Conservation (phyloP, 1,140 invertebrate genomes). For the Musca domestica region DNA sequence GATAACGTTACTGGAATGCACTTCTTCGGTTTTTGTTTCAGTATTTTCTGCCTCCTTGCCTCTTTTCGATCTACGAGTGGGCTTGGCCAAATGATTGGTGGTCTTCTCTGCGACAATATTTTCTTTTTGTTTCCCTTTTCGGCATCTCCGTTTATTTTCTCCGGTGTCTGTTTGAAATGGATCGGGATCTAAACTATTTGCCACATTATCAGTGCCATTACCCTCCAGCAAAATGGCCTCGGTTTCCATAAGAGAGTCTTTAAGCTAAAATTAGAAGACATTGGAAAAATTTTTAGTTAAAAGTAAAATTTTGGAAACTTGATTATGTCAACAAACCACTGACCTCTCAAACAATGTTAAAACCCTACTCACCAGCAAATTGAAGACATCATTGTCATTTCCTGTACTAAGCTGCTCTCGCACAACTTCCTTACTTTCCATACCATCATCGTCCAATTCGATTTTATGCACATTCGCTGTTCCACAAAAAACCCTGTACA, state of each 20-base stretch:
- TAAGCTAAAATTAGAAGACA: not conserved
- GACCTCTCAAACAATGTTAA: no score
- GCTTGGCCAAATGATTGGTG: not conserved
- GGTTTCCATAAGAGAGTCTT: conserved; percentile 19
- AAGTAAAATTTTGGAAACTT: not conserved
- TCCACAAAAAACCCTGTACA: conserved; percentile 6
- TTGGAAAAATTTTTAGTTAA: not conserved
- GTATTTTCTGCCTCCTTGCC: not conserved
- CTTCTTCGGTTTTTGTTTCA: not conserved
- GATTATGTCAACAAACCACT: not conserved
- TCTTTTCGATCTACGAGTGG: not conserved
- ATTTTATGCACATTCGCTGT: not conserved
- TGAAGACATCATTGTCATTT: not conserved
- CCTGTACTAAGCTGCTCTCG: not conserved
- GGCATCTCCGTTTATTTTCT: not conserved
- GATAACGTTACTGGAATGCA: no score
- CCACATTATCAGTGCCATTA: not conserved
- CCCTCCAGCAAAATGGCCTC: conserved; percentile 6
- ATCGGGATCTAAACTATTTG: not conserved
- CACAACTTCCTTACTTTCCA: not conserved
- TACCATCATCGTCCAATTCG: not conserved
- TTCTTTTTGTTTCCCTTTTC: not conserved
- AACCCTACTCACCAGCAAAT: conserved; percentile 4
- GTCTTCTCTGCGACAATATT: not conserved
- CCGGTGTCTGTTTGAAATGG: not conserved